Percentiles rank a stretch among this genome's conserved stretches.
phyloP scores from a whole-genome alignment of 2,113 vertebrate genomes.

The Urocynchramus pylzowi region DNA sequence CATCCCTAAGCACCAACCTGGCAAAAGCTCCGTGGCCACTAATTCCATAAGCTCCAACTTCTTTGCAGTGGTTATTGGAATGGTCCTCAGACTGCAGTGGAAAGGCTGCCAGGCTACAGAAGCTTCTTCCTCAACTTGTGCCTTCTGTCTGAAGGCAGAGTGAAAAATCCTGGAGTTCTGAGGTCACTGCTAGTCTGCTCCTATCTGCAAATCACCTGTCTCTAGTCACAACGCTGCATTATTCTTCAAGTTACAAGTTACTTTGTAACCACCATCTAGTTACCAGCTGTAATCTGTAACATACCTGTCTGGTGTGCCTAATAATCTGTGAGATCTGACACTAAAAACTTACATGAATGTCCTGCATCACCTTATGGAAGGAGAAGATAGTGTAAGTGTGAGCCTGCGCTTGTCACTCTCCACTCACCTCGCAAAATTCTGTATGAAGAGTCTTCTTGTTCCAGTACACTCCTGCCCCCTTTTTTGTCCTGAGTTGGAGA shows the following conservation, averaged over 20 bases:
- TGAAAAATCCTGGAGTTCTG: background rate
- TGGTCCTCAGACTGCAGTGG: background rate
- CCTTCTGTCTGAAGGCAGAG: background rate
- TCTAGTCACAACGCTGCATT: background rate
- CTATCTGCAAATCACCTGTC: background rate
- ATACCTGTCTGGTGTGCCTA: background rate
- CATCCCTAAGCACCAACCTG: background rate
- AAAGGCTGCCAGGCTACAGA: background rate
- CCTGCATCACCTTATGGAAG: background rate
- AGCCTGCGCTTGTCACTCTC: background rate
- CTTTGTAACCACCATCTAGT: accelerated
- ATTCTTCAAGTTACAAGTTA: too few species aligned
- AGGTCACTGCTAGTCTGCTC: background rate
- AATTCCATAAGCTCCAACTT: background rate
- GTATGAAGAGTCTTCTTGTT: background rate
- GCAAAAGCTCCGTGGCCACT: background rate
- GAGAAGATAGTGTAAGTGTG: background rate
- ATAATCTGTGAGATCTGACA: background rate
- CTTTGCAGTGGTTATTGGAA: background rate
- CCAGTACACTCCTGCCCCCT: background rate
- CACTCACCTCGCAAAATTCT: background rate
- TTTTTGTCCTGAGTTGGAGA: background rate
- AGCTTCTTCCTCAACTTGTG: background rate
- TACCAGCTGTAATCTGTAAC: background rate
- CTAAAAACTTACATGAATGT: accelerated